Evolutionary conservation across 2,888 invertebrate genomes (phyloP), one percentile per base, ranked within the genome.

Genomic region (Electrophaes corylata): DNA sequence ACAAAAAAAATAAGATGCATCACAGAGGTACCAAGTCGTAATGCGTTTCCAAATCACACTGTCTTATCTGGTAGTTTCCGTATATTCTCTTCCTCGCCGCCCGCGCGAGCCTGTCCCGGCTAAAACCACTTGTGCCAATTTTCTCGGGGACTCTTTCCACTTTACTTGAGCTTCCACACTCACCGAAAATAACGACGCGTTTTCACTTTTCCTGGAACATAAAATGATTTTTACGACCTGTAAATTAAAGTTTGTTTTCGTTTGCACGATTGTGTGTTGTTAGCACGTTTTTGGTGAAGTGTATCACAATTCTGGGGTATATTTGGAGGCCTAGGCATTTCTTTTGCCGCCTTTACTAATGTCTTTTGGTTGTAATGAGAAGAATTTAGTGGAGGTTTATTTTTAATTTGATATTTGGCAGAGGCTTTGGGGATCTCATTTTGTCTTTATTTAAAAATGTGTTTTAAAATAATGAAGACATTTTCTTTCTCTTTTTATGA

Each of bases 91-190:
- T 68, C 64, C 67, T 73, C 81, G 79, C 78, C 78, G 70, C 79
- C 75, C 76, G 67, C 76, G 68, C 75, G 66, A 79, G 76, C 81
- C 83, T 78, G 75, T 77, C 84, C 79, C 81, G 72, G 79, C 89
- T 91, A 88, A 88, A 90, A 91, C 90, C 90, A 91, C 92, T 92
- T 91, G 91, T 92, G 89, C 92, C 92, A 90, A 92, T 91, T 91
- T 90, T 91, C 88, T 88, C 82, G 81, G 86, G 78, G 87, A 86
- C 88, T 89, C 83, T 86, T 87, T 87, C 88, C 86, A 89, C 86
- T 91, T 88, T 88, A 87, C 86, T 88, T 83, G 84, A 86, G 86
- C 87, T 86, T 81, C 77, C 79, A 75, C 72, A 68, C 64, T 67
- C 68, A 64, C 76, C 70, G 64, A 69, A 66, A 77, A 67, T 75